Evolutionary conservation across 2,888 invertebrate species (phyloP).

Genomic region (Drosophila prostipennis): DNA sequence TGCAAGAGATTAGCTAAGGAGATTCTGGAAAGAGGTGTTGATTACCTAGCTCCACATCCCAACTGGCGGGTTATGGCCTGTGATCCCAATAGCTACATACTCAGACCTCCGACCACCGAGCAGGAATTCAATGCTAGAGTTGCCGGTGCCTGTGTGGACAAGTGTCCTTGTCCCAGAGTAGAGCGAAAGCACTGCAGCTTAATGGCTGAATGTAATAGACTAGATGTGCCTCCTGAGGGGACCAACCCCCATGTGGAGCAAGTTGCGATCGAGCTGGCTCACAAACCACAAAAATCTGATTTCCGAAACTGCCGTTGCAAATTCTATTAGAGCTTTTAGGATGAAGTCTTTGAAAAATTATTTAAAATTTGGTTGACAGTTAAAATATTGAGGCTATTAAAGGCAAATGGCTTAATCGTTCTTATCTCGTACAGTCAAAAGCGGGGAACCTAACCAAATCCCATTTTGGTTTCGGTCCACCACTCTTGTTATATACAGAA

Average conservation of each 20-base stretch:
- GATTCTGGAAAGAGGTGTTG: constrained; percentile 62
- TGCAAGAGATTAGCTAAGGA: constrained; percentile 71
- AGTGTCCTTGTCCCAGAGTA: constrained; percentile 52
- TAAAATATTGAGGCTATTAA: constrained; percentile 1
- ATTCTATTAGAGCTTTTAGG: constrained; percentile 2
- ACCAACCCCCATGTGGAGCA: neutral
- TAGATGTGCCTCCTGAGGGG: constrained; percentile 4
- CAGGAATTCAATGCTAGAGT: constrained; percentile 34
- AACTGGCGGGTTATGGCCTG: constrained; percentile 78
- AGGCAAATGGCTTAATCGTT: neutral
- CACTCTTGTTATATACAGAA: too few species aligned
- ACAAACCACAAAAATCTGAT: constrained; percentile 9
- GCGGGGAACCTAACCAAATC: too few species aligned
- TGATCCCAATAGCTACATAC: constrained; percentile 53
- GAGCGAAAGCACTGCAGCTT: constrained; percentile 54
- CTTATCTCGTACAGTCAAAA: neutral
- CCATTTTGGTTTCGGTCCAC: too few species aligned
- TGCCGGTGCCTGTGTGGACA: constrained; percentile 41
- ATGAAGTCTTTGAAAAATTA: neutral
- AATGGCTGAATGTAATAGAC: constrained; percentile 32
- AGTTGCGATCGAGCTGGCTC: neutral
- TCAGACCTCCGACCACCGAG: constrained; percentile 47
- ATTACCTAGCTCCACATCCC: constrained; percentile 79
- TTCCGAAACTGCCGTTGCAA: constrained; percentile 54
- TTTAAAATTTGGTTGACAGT: constrained; percentile 24